Base-by-base conservation (phyloP, 2,888 invertebrate species). In the Trachelus iudaicus region DNA sequence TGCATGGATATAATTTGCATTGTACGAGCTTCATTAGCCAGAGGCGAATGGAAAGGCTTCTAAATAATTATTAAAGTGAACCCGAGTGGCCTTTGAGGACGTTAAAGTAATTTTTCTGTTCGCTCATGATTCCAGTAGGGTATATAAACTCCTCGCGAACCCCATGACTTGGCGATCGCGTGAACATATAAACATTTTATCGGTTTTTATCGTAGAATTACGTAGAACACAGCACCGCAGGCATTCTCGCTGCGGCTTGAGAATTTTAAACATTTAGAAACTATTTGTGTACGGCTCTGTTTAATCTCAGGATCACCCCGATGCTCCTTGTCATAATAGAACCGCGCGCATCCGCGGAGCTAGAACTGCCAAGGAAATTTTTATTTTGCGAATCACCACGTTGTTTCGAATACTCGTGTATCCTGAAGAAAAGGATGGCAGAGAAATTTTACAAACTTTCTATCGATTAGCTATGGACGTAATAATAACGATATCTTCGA, bases 141-240 rank as follows among this genome's bases (percentile, higher is more conserved):
- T 71, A 71, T 30, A 34, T 71, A 71, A 71, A 71, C 71, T 71
- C 71, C 34, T 71, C 71, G 71, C 15, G 6, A 34, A 31, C 69
- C 4, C 33, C 69, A 30, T 30, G 30, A 69, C 71, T 31, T 33
- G 15, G 71, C 30, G 71, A 12, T 13, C 71, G 71, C 71, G 15
- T 71, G 30, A 71, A 71, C 34, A 71, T 71, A 71, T 71, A 71
- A 71, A 71, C 71, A 71, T 33, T 71, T 33, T 71, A 71, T 33
- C 71, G 31, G 31, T 71, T 71, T 71, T 71, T 71, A 71, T 71
- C 71, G 34, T 30, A 71, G 34, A 9, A 71, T 71, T 71, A 71
- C 71, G 34, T 33, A 34, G 71, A 71, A 71, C 30, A 71, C 71
- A 9, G 71, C 34, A 11, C 71, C 71, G 31, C 71, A 34, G 13